A percentile compares a stretch with the other conserved stretches of the same genome.
phyloP scores from a whole-genome alignment of 2,797 vertebrate species.

The Phataginus tetradactyla region DNA sequence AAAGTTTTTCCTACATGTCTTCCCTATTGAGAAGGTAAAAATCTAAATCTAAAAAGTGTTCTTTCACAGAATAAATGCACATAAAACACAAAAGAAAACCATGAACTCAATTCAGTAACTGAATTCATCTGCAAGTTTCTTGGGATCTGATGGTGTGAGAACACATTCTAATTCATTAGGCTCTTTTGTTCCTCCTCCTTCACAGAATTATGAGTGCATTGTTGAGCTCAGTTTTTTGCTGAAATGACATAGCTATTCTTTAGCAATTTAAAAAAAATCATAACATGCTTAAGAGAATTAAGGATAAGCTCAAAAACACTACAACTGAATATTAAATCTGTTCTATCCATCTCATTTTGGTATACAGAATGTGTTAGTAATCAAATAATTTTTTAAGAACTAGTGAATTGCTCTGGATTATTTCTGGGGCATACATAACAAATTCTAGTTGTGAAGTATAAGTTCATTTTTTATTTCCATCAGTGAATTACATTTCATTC shows the following conservation, averaged over 20 bases:
- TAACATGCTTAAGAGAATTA: background rate
- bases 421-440: background rate
- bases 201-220: background rate
- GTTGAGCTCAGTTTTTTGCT: conserved; percentile 30
- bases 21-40: conserved; percentile 36
- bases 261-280: background rate
- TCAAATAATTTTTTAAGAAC: background rate
- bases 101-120: background rate
- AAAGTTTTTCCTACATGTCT: background rate
- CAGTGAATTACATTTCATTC: conserved; percentile 51
- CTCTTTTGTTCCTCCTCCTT: background rate
- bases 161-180: conserved; percentile 42
- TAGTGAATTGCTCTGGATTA: background rate
- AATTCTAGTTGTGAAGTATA: conserved; percentile 24
- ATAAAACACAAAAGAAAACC: conserved; percentile 29
- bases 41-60: conserved; percentile 34
- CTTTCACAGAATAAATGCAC: background rate
- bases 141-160: background rate
- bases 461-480: conserved; percentile 54
- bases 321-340: background rate
- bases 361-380: background rate
- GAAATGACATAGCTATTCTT: background rate
- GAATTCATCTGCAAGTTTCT: background rate
- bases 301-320: background rate
- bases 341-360: background rate